These are phyloP conservation scores for Eriosoma lanigerum DNA, from an alignment of 1,140 invertebrate genomes.

Conservation along the genomic window DNA sequence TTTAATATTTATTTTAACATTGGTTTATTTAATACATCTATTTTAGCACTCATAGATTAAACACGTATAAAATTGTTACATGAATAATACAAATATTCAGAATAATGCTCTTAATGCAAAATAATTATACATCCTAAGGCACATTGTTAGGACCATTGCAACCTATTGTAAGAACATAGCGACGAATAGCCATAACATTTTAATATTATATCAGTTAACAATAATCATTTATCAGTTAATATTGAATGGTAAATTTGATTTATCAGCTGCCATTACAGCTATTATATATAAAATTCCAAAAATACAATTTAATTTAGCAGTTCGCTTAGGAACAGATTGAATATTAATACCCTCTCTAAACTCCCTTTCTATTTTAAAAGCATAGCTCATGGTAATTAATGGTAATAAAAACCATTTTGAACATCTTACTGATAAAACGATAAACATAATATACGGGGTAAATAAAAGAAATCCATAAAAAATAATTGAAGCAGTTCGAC, in stretches of 20 bases:
- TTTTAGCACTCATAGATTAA: conserved; percentile 25
- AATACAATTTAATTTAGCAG: conserved; percentile 86
- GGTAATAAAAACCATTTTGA: conserved; percentile 87
- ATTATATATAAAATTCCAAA: conserved; percentile 87
- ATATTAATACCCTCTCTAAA: conserved; percentile 79
- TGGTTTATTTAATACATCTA: conserved; percentile 4
- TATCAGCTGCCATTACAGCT: conserved; percentile 63
- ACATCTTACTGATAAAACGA: conserved; percentile 78
- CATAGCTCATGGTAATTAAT: conserved; percentile 79
- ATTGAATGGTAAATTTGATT: conserved; percentile 56
- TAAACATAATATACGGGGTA: conserved; percentile 86
- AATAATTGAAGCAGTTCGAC: conserved; percentile 84
- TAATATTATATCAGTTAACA: not conserved
- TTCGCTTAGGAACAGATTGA: conserved; percentile 79
- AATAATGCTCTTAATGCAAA: conserved; percentile 27
- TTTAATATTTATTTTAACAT: conserved; percentile 26
- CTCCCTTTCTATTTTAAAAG: conserved; percentile 87
- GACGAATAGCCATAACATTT: conserved; percentile 36
- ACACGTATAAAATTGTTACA: conserved; percentile 34
- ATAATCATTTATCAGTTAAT: conserved; percentile 4
- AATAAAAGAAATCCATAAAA: conserved; percentile 89
- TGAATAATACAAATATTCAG: conserved; percentile 28
- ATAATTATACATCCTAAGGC: conserved; percentile 24
- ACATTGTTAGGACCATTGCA: conserved; percentile 25
- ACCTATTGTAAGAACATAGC: conserved; percentile 35